Percentiles rank a stretch among this genome's conserved stretches.
Evolutionary conservation across 1,140 invertebrate species (phyloP).

Genomic region (Drosophila azteca): DNA sequence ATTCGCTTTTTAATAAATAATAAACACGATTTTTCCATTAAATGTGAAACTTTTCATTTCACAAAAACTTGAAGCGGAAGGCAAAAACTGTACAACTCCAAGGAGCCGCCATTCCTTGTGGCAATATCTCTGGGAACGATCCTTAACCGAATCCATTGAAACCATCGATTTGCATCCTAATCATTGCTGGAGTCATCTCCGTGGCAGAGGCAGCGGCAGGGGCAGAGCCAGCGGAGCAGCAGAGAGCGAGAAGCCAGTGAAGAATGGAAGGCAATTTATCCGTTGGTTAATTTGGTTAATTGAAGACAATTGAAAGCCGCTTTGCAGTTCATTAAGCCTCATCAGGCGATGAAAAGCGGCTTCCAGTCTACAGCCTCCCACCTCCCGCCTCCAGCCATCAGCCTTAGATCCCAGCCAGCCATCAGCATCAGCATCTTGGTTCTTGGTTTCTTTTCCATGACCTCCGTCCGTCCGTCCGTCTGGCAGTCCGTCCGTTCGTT

Average conservation of each 20-base stretch:
- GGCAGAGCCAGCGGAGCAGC: neutral
- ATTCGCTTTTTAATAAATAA: too few relatives aligned
- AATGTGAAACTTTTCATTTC: too few relatives aligned
- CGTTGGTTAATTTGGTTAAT: slow-evolving; percentile 81
- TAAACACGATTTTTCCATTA: too few relatives aligned
- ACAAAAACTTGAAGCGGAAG: too few relatives aligned
- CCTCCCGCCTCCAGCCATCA: neutral
- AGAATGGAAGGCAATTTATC: slow-evolving; percentile 50
- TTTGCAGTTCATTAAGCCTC: slow-evolving; percentile 79
- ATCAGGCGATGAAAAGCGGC: slow-evolving; percentile 29
- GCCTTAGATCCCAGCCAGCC: slow-evolving; percentile 4
- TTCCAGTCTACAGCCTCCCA: slow-evolving; percentile 1
- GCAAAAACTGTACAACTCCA: too few relatives aligned
- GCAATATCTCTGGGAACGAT: too few relatives aligned
- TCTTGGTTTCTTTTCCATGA: slow-evolving; percentile 28
- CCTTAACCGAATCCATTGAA: too few relatives aligned
- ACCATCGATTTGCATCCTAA: too few relatives aligned
- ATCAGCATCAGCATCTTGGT: slow-evolving; percentile 2
- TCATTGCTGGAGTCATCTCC: too few relatives aligned
- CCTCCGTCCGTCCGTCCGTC: slow-evolving; percentile 2
- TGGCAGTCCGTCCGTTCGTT: neutral
- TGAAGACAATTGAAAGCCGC: slow-evolving; percentile 79
- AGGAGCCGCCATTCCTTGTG: too few relatives aligned
- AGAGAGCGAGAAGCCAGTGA: slow-evolving; percentile 19
- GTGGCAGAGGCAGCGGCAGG: too few relatives aligned